Base-by-base conservation (phyloP, 2,797 vertebrate genomes). In the Phyllotis vaccarum region DNA sequence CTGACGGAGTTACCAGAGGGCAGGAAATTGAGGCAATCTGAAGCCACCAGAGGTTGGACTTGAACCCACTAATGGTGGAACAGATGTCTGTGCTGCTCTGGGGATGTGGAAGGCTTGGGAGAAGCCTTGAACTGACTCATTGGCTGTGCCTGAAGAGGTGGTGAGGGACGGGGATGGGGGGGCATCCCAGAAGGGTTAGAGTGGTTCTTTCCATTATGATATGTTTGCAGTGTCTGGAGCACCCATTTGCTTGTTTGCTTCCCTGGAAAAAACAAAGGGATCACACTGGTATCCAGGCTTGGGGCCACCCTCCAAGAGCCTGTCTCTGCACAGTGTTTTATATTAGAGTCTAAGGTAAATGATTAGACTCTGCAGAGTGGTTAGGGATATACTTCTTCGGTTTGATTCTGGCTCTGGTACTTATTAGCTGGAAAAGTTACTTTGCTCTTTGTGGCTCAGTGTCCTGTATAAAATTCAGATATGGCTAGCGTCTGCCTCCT, bases 391-490 rank as follows among this genome's bases (percentile, higher is more conserved):
- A 16, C 72, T 66, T 60, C n/a, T 85, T 0, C 40, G 46, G 27
- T 74, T 81, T 89, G 72, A 78, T 60, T 43, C 40, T 49, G 62
- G 12, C 49, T 85, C 58, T 87, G 40, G 79, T 49, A 4, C 76
- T 54, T 58, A 34, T n/a, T 43, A 68, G 68, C 82, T 56, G 34
- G 68, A 8, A 88, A 81, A 76, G 5, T 76, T 60, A 34, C 58
- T 85, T 96, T 31, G 21, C 34, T 76, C 14, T 90, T 40, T 74
- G 24, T 60, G 66, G 62, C 66, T 93, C 95, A 76, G 0, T 3
- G 34, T 86, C 40, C 34, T 40, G 58, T 90, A 56, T 60, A 54
- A 81, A 91, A 31, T 54, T 72, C 34, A 40, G 37, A 66, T 13
- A n/a, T 3, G 24, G 86, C 40, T 8, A 21, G 56, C 3, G 17